Conservation (phyloP, 2,113 vertebrate genomes). For the Alouatta palliata region DNA sequence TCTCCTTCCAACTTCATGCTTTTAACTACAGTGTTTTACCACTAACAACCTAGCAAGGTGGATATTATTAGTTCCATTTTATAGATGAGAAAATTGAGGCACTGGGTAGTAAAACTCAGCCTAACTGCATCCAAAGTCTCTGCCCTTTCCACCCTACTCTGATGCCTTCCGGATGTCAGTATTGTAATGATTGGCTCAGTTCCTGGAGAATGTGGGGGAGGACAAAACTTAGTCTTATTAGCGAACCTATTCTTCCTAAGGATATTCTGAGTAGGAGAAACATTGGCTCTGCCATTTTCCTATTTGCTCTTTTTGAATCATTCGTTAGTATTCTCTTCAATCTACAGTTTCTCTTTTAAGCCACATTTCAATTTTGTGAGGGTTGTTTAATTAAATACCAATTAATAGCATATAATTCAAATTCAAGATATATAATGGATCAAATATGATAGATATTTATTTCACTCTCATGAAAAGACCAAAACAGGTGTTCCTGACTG, state of each 20-base stretch:
- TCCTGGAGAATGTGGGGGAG: neutral
- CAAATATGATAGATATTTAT: neutral
- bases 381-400: neutral
- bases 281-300: neutral
- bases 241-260: neutral
- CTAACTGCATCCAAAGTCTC: neutral
- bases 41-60: neutral
- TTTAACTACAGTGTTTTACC: neutral
- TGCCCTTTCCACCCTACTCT: neutral
- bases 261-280: neutral
- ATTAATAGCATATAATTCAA: neutral
- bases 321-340: neutral
- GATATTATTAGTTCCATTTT: neutral
- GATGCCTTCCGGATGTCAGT: neutral
- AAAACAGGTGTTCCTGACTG: neutral
- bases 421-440: neutral
- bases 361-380: neutral
- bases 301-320: neutral
- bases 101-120: neutral
- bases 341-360: conserved; percentile 22
- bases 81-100: neutral
- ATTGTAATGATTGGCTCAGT: neutral
- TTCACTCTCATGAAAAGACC: neutral
- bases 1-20: neutral
- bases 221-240: neutral